Conservation (phyloP, 2,113 vertebrate genomes). For the Motacilla tschutschensis region DNA sequence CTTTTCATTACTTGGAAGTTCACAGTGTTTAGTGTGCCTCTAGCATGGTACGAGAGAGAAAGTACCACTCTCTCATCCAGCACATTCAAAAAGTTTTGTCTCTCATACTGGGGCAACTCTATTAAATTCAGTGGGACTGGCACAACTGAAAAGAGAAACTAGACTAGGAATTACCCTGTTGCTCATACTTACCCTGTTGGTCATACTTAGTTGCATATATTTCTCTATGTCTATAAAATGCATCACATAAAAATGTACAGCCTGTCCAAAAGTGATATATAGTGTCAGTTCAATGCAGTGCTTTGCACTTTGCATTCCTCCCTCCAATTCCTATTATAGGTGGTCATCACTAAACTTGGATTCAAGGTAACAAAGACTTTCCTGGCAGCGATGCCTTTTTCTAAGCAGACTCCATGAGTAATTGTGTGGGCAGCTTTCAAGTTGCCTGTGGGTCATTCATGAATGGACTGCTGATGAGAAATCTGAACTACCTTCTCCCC, state of each 20-base stretch:
- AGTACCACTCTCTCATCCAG: neutral
- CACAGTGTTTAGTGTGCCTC: neutral
- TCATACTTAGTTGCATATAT: neutral
- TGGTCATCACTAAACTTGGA: conserved; percentile 5
- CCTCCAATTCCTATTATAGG: neutral
- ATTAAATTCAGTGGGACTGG: neutral
- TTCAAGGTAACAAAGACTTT: conserved; percentile 45
- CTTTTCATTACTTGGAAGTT: conserved; percentile 16
- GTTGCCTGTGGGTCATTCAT: neutral
- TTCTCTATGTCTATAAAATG: neutral
- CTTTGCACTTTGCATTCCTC: conserved; percentile 9
- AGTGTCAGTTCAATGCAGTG: conserved; percentile 1
- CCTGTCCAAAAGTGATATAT: neutral
- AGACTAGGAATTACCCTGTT: neutral
- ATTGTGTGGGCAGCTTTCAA: conserved; percentile 11
- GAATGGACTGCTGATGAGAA: conserved; percentile 41
- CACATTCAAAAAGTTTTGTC: neutral
- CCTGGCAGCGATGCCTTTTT: neutral
- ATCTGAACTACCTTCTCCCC: neutral
- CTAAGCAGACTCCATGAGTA: conserved; percentile 31
- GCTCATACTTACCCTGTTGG: neutral
- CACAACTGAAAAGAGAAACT: neutral
- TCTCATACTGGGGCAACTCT: neutral
- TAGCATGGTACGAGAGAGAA: neutral
- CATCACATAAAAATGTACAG: conserved; percentile 10